These are phyloP conservation scores for Matsumyia berberina DNA, from an alignment of 2,888 invertebrate species.

Conservation along the genomic window DNA sequence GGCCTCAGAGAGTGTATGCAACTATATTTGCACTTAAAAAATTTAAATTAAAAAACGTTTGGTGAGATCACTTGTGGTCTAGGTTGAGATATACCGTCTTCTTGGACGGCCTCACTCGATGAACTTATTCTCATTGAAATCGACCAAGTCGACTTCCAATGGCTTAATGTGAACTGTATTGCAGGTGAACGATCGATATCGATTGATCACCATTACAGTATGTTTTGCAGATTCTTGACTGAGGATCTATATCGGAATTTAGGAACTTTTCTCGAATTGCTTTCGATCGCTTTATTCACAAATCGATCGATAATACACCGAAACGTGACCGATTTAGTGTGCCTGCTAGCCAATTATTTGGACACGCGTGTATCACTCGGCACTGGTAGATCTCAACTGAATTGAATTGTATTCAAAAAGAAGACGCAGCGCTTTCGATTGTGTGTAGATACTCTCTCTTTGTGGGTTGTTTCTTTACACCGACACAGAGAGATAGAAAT, in stretches of 20 bases:
- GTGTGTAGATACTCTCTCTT: conserved; percentile 19
- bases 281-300: conserved; percentile 10
- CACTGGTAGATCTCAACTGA: conserved; percentile 67
- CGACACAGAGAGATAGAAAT: conserved; percentile 29
- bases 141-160: conserved; percentile 59
- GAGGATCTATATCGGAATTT: conserved; percentile 23
- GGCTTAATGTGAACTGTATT: conserved; percentile 59
- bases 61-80: conserved; percentile 36
- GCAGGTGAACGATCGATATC: conserved; percentile 67
- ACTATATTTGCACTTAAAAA: conserved; percentile 38
- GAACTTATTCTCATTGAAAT: conserved; percentile 68
- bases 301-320: conserved; percentile 18
- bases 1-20: conserved; percentile 45
- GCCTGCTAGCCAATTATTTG: conserved; percentile 3
- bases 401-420: conserved; percentile 61
- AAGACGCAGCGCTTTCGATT: conserved; percentile 38
- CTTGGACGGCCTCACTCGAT: conserved; percentile 46
- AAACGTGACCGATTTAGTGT: conserved; percentile 1
- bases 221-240: conserved; percentile 26
- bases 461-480: conserved; percentile 12
- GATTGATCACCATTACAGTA: conserved; percentile 74
- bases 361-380: conserved; percentile 40
- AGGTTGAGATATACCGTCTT: conserved; percentile 8
- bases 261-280: conserved; percentile 1
- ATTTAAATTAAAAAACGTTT: not conserved